phyloP scores from a whole-genome alignment of 2,888 invertebrate genomes.

The Nephrotoma guestfalica region DNA sequence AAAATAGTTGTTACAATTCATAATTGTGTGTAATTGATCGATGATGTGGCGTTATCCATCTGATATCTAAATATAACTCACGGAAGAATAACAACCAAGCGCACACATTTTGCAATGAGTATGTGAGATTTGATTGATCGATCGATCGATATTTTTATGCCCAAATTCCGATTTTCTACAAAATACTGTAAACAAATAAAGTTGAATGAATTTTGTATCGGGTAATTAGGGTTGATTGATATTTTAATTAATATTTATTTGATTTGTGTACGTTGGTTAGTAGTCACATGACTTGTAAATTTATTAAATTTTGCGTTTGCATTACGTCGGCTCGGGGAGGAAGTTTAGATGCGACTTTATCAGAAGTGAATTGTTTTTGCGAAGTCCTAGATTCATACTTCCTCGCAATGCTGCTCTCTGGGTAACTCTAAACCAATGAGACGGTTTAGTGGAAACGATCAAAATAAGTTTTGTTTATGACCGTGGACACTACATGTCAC shows the following conservation, averaged over 20 bases:
- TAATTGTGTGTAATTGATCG: neutral
- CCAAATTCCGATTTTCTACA: neutral
- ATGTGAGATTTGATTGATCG: neutral
- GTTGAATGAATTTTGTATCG: neutral
- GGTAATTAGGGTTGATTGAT: neutral
- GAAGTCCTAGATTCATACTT: no score
- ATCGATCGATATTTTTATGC: neutral
- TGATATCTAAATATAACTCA: neutral
- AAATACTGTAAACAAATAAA: neutral
- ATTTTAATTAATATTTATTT: neutral
- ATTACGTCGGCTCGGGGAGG: no score
- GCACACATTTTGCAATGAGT: neutral
- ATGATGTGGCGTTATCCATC: neutral
- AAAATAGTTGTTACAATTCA: neutral
- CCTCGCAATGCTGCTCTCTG: no score
- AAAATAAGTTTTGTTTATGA: no score
- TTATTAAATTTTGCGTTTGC: no score
- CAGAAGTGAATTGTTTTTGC: no score
- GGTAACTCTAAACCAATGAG: no score
- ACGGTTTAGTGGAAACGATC: no score
- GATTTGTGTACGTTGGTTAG: neutral
- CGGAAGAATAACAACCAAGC: neutral
- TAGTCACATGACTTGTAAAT: neutral
- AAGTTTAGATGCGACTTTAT: no score
- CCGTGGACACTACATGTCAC: no score